phyloP scores from a whole-genome alignment of 2,797 vertebrate species.

The Channallabes apus region DNA sequence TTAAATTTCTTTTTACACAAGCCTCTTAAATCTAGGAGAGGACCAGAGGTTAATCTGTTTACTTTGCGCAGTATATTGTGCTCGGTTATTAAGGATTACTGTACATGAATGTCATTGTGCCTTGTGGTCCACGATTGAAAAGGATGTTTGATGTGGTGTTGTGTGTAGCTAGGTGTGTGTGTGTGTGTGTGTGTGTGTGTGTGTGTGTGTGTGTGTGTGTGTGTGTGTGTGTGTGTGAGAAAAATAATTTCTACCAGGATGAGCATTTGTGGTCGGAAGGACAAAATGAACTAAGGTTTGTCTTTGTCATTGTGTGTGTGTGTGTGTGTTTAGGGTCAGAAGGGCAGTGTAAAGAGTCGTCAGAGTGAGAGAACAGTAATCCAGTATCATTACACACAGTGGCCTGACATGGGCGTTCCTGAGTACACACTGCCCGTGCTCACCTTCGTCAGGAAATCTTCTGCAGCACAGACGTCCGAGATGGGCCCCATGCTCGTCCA shows the following conservation, averaged over 20 bases:
- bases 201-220: not conserved
- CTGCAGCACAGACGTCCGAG: slow-evolving; percentile 77
- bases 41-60: slow-evolving; percentile 21
- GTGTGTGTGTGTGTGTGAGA: too few relatives aligned
- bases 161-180: not conserved
- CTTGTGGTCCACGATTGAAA: slow-evolving; percentile 4
- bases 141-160: slow-evolving; percentile 26
- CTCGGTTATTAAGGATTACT: slow-evolving; percentile 2
- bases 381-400: slow-evolving; percentile 94
- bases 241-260: not conserved
- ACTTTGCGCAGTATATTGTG: not conserved
- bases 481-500: slow-evolving; percentile 91
- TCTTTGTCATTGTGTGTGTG: slow-evolving; percentile 14
- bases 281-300: not conserved
- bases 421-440: slow-evolving; percentile 91
- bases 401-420: slow-evolving; percentile 94
- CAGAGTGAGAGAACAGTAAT: slow-evolving; percentile 86
- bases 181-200: not conserved
- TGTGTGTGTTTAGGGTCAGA: slow-evolving; percentile 74
- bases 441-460: slow-evolving; percentile 89
- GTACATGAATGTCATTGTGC: slow-evolving; percentile 10
- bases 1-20: not conserved
- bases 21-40: slow-evolving; percentile 2
- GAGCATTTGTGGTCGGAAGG: not conserved
- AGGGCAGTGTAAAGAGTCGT: slow-evolving; percentile 83